phyloP scores from a whole-genome alignment of 1,140 invertebrate genomes.

The Geopemphigus sp. region DNA sequence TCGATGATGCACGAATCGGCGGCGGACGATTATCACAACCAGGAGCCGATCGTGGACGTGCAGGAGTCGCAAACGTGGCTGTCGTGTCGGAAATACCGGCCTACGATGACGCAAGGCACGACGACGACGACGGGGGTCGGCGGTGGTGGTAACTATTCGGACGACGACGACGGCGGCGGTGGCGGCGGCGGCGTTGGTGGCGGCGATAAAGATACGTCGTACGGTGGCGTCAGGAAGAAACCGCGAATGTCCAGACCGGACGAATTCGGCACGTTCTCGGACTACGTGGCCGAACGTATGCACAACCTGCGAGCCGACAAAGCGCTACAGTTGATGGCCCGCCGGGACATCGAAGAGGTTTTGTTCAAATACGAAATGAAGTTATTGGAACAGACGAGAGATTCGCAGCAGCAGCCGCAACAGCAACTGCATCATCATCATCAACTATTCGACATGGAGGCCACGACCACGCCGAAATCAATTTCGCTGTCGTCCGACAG shows the following conservation, averaged over 20 bases:
- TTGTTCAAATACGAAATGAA: slow-evolving; percentile 47
- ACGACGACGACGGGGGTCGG: not conserved
- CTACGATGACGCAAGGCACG: not conserved
- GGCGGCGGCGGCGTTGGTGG: too few relatives aligned
- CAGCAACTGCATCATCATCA: not conserved
- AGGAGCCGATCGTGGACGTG: slow-evolving; percentile 29
- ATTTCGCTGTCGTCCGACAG: slow-evolving; percentile 2
- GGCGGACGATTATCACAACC: slow-evolving; percentile 20
- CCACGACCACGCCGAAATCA: not conserved
- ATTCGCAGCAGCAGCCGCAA: slow-evolving; percentile 5
- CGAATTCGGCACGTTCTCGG: slow-evolving; percentile 30
- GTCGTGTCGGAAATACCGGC: not conserved
- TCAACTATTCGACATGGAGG: not conserved
- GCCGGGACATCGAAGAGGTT: slow-evolving; percentile 37
- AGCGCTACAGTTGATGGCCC: slow-evolving; percentile 28
- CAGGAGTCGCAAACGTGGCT: slow-evolving; percentile 17
- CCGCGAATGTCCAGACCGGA: not conserved
- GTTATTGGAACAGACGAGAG: slow-evolving; percentile 29
- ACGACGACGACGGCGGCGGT: slow-evolving; percentile 1
- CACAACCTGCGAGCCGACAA: slow-evolving; percentile 33
- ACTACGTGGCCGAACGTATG: slow-evolving; percentile 38
- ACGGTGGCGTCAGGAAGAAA: not conserved
- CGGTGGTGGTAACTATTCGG: not conserved
- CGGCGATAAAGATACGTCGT: too few relatives aligned
- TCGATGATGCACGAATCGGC: slow-evolving; percentile 20